Evolutionary conservation across 2,888 invertebrate genomes (phyloP), one percentile per base, ranked within the genome.

Genomic region (Mimas tiliae): DNA sequence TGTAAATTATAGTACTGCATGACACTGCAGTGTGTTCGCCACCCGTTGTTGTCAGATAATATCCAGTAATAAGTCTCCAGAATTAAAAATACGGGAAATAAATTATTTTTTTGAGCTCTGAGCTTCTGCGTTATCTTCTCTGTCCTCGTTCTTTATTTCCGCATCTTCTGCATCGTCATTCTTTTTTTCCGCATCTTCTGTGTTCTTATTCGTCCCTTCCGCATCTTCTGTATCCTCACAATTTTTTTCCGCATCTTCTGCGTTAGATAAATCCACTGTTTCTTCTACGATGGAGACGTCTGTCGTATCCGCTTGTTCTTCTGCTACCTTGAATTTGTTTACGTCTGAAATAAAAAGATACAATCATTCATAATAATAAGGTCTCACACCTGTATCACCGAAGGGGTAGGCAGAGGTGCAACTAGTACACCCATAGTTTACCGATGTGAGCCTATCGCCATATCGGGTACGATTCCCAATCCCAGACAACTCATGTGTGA

Each of bases 251-350:
- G 34, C 34, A 34, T 34, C 34, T 34, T 34, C 27, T 33, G n/a
- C n/a, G n/a, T 52, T 21, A 6, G 38, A n/a, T n/a, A 38, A 16
- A 16, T 58, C 55, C 16, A 16, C 47, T 21, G 21, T 27, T 0
- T 38, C 38, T 7, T 58, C 58, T 42, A 9, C 45, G 50, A 8
- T 50, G 19, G 50, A 50, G 7, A 12, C 45, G 6, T 62, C 45
- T 11, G 8, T 11, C 21, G 21, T 12, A 45, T 8, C 63, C 14
- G 27, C 11, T 48, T 63, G 52, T 33, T 47, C 47, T 55, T 81
- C 80, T 0, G 74, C 67, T 2, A 65, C 72, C 82, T 96, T 95
- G 80, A 96, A 97, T 86, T 97, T 96, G 78, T 96, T 96, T 48
- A 95, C 92, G 78, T 96, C 96, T 96, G 83, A 19, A 72, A 66